Conservation (phyloP, 2,888 invertebrate species). For the Galeopsomyia nigrocyanea region DNA sequence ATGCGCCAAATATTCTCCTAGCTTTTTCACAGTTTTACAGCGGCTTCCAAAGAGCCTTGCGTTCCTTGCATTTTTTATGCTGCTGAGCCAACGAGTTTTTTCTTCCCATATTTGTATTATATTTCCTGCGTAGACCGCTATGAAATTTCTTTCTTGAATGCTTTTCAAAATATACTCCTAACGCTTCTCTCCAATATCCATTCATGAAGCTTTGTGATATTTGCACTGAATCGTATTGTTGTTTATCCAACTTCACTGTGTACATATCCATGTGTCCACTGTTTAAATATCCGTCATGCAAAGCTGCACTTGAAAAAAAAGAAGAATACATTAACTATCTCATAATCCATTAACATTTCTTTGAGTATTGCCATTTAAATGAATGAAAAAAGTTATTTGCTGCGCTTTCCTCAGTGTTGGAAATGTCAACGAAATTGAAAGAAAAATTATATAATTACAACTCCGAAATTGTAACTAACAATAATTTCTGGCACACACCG, state of each 20-base stretch:
- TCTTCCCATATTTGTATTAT: constrained; percentile 32
- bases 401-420: constrained; percentile 25
- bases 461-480: constrained; percentile 61
- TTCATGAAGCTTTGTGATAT: constrained; percentile 34
- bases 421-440: neutral
- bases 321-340: too few species aligned
- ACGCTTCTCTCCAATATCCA: constrained; percentile 21
- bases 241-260: constrained; percentile 16
- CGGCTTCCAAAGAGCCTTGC: constrained; percentile 28
- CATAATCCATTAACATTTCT: too few species aligned
- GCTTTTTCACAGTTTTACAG: constrained; percentile 29
- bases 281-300: neutral
- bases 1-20: neutral
- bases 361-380: too few species aligned
- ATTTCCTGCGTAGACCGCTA: constrained; percentile 30
- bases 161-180: constrained; percentile 34
- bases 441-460: neutral
- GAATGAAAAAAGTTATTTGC: too few species aligned
- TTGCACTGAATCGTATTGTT: constrained; percentile 13
- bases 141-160: constrained; percentile 28
- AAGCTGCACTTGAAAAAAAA: too few species aligned
- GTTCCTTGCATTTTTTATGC: constrained; percentile 3
- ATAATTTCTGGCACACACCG: constrained; percentile 63
- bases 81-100: constrained; percentile 20
- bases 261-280: neutral